These are phyloP conservation scores for Cassiopea xamachana DNA, from an alignment of 30 jellyfish, hydroid and myxozoan genomes.

Conservation along the genomic window DNA sequence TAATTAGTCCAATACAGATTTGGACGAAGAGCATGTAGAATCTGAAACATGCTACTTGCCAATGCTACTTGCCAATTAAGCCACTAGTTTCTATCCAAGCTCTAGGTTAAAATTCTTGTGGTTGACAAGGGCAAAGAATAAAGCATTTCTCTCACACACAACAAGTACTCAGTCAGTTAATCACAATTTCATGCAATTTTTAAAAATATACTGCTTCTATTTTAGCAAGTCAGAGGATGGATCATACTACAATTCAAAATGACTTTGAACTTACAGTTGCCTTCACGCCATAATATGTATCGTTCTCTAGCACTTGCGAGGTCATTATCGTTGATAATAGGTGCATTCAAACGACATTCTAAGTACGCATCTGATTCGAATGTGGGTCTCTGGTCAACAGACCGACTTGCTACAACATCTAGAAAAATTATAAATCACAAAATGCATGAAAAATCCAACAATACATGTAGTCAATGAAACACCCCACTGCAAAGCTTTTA, in stretches of 20 bases:
- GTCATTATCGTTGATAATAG: conserved; percentile 16
- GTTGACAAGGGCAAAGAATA: too few species aligned
- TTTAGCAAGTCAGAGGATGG: background rate
- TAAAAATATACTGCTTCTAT: too few species aligned
- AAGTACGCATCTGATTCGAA: conserved; percentile 85
- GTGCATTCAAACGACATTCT: conserved; percentile 92
- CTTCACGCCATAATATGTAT: conserved; percentile 48
- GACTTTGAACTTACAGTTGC: conserved; percentile 27
- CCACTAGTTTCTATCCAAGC: too few species aligned
- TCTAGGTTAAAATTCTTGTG: too few species aligned
- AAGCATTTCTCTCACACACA: too few species aligned
- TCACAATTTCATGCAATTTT: too few species aligned
- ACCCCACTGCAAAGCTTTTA: too few species aligned
- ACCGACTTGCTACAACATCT: conserved; percentile 78
- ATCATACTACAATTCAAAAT: background rate
- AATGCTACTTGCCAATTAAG: too few species aligned
- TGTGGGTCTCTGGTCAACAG: conserved; percentile 83
- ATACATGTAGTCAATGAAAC: background rate
- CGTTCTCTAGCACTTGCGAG: conserved; percentile 11
- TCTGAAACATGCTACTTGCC: too few species aligned
- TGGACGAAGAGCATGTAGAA: too few species aligned
- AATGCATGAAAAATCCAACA: background rate
- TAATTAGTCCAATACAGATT: too few species aligned
- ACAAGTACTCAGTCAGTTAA: too few species aligned
- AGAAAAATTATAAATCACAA: background rate